phyloP scores from a whole-genome alignment of 2,113 vertebrate species.

The Pantherophis guttatus region DNA sequence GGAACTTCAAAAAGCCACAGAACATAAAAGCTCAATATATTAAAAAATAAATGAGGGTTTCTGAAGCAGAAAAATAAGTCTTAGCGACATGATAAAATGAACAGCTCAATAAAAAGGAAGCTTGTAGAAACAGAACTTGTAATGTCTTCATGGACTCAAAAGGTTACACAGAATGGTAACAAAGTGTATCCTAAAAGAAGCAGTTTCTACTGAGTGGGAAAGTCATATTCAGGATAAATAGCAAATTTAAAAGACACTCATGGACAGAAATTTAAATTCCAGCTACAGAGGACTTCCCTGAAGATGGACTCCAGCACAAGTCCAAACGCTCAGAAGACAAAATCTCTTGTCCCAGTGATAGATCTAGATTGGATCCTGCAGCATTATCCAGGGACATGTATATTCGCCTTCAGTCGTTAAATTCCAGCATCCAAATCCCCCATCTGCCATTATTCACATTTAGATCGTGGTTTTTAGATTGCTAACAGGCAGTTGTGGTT shows the following conservation, averaged over 20 bases:
- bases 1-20: neutral
- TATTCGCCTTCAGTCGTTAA: too few relatives aligned
- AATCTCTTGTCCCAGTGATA: too few relatives aligned
- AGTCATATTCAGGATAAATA: slow-evolving; percentile 8
- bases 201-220: neutral
- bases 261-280: neutral
- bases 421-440: neutral
- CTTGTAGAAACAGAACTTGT: neutral
- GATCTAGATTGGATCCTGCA: too few relatives aligned
- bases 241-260: neutral
- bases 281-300: too few relatives aligned
- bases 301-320: too few relatives aligned
- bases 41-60: slow-evolving; percentile 4
- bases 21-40: slow-evolving; percentile 21
- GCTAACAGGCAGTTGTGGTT: neutral
- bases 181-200: neutral
- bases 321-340: too few relatives aligned
- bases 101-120: neutral
- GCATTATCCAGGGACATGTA: too few relatives aligned
- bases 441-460: neutral
- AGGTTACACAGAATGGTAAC: neutral
- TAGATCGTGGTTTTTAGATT: neutral
- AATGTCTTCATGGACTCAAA: neutral
- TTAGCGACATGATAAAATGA: slow-evolving; percentile 9
- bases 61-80: slow-evolving; percentile 13